Evolutionary conservation across 2,797 vertebrate genomes (phyloP), one percentile per base, ranked within the genome.

Genomic region (Simalia tracyae): DNA sequence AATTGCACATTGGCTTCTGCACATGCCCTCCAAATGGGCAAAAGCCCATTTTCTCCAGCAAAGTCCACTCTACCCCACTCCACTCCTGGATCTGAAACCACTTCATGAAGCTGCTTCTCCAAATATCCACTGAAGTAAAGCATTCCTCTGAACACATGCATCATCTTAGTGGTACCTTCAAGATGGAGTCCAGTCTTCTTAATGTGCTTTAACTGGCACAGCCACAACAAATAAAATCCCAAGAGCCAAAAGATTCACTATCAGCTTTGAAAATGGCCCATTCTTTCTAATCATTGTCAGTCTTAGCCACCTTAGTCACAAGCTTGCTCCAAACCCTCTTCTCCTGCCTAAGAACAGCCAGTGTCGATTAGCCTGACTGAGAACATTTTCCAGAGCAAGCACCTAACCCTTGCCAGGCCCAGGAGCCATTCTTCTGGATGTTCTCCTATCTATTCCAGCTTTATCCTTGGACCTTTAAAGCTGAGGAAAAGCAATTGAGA

Each of bases 91-190:
- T 81, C 17, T 81, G 72, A 76, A 81, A 81, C 22, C 36, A 1
- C 19, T 46, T 46, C 36, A 24, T 81, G 36, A 24, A 46, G 36
- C 36, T 46, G 36, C 72, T 42, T 81, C 3, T 0, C 9, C 19
- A 81, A 46, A 81, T 46, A 46, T 81, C 72, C 19, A 36, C 36
- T 81, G 36, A 46, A 24, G 36, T 36, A 81, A 81, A 81, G 72
- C 19, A 11, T 81, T 81, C 36, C 36, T 76, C 36, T 76, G 36
- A 42, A 76, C 10, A 76, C 17, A 76, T 1, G 4, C 4, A 2
- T 46, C 36, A 22, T 22, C 31, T 22, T 15, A n/a, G 84, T 46
- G 89, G 90, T 87, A 87, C 22, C 46, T 92, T 92, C 95, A 61
- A n/a, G 4, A 54, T 66, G 61, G 31, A 91, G 15, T 0, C 54